A percentile compares a stretch with the other conserved stretches of the same genome.
Conservation (phyloP, 2,113 vertebrate genomes). For the Ctenodactylus gundi region DNA sequence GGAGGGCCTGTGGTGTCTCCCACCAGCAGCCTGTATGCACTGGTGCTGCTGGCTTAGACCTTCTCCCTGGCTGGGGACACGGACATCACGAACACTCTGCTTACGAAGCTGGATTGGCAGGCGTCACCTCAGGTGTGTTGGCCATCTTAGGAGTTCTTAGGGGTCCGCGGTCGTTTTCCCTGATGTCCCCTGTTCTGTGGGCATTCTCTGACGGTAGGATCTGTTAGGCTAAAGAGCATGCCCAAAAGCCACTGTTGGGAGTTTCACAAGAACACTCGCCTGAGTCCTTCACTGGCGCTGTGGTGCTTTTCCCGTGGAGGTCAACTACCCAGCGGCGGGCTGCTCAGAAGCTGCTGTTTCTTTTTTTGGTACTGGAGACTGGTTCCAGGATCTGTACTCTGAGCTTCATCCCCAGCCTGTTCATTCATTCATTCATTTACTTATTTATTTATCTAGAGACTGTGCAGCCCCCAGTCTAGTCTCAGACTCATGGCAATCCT, state of each 20-base stretch:
- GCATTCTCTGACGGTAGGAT: not conserved
- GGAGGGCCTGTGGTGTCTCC: conserved; percentile 85
- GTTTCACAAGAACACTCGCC: not conserved
- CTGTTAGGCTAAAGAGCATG: not conserved
- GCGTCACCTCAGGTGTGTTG: conserved; percentile 74
- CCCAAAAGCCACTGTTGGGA: not conserved
- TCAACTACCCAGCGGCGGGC: no score
- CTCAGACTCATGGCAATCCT: no score
- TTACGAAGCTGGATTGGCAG: conserved; percentile 62
- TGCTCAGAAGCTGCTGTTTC: no score
- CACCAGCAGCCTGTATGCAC: conserved; percentile 86
- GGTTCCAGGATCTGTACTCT: no score
- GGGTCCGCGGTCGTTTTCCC: not conserved
- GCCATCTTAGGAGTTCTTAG: not conserved
- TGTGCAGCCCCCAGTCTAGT: no score
- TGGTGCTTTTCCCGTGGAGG: not conserved
- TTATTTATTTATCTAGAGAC: no score
- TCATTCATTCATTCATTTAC: no score
- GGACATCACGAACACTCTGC: conserved; percentile 43
- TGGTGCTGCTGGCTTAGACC: conserved; percentile 89
- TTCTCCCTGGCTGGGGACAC: conserved; percentile 86
- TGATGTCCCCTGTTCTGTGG: not conserved
- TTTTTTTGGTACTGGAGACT: no score
- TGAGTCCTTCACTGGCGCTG: not conserved
- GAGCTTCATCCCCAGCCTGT: no score